Evolutionary conservation across 1,140 invertebrate genomes (phyloP).

Genomic region (Scaptomyza graminum): DNA sequence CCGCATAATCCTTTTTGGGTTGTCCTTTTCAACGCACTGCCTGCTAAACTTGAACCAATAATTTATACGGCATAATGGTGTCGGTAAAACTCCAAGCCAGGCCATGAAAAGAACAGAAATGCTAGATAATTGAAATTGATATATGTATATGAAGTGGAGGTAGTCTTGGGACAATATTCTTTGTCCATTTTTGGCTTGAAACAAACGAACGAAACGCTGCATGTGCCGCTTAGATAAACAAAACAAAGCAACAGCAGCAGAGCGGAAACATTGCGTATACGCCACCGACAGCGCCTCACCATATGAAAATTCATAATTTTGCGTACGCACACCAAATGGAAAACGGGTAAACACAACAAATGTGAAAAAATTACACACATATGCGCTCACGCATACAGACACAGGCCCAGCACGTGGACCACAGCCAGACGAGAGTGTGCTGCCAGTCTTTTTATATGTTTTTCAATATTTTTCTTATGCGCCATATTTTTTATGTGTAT

Average conservation of each 20-base stretch:
- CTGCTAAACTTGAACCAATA: slow-evolving; percentile 58
- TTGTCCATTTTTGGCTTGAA: slow-evolving; percentile 55
- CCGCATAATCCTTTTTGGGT: slow-evolving; percentile 72
- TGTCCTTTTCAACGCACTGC: slow-evolving; percentile 56
- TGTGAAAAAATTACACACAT: slow-evolving; percentile 32
- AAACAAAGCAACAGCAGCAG: slow-evolving; percentile 40
- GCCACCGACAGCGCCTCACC: slow-evolving; percentile 37
- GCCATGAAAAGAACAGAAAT: slow-evolving; percentile 28
- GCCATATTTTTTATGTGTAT: slow-evolving; percentile 46
- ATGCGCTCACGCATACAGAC: slow-evolving; percentile 22
- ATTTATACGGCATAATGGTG: slow-evolving; percentile 70
- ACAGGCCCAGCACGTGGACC: slow-evolving; percentile 53
- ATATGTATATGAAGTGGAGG: slow-evolving; percentile 73
- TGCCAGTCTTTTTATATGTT: slow-evolving; percentile 64
- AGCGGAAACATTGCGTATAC: slow-evolving; percentile 69
- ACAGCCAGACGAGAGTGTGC: slow-evolving; percentile 31
- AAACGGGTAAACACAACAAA: slow-evolving; percentile 70
- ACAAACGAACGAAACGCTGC: slow-evolving; percentile 52
- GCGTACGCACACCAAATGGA: slow-evolving; percentile 52
- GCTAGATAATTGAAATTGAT: slow-evolving; percentile 79
- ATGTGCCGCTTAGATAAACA: slow-evolving; percentile 67
- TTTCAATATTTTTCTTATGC: slow-evolving; percentile 74
- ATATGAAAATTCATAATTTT: slow-evolving; percentile 72
- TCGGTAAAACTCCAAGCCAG: slow-evolving; percentile 27
- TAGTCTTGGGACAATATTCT: slow-evolving; percentile 23